Evolutionary conservation across 2,113 vertebrate species (phyloP), one percentile per base, ranked within the genome.

Genomic region (Serinus canaria): DNA sequence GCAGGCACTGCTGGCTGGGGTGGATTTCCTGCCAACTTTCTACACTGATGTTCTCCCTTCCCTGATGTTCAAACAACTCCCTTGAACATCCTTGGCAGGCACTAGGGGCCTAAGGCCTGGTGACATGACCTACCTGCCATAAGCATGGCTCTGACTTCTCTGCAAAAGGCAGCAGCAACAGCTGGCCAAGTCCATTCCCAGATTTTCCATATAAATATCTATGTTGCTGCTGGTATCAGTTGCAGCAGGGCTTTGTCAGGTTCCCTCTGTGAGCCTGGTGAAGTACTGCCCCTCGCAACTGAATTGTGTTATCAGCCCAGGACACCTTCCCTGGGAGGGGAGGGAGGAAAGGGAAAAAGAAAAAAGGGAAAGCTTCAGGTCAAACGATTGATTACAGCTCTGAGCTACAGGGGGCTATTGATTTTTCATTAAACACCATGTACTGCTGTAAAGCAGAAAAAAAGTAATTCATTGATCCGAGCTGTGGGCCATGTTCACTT

Each of bases 371-470:
- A 96, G 96, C 95, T 93, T 95, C 96, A 96, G 98, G 97, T 98
- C 97, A 98, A 98, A 98, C 55, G 46, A 98, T 96, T 97, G 98
- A 98, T 97, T 97, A 95, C 52, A 2, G 92, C 98, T 98, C 97
- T 97, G 97, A 98, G 94, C 98, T 96, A 98, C 96, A 95, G 97
- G 83, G 97, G 96, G 93, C 96, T 98, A 99, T 99, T 98, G 99
- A 99, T 99, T 99, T 99, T 98, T 98, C 98, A 99, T 99, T 98
- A 99, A 97, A 95, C 92, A 96, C 92, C 94, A 91, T 97, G 96
- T 93, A 87, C 95, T 93, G 92, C 96, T 97, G 93, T 94, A 97
- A 93, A 95, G 95, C 85, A 78, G 95, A 93, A 93, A 96, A 95
- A 98, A 97, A 97, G 98, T 99, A 98, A 99, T 98, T 99, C 98